Conservation (phyloP, 2,888 invertebrate genomes). For the Philereme transversata region DNA sequence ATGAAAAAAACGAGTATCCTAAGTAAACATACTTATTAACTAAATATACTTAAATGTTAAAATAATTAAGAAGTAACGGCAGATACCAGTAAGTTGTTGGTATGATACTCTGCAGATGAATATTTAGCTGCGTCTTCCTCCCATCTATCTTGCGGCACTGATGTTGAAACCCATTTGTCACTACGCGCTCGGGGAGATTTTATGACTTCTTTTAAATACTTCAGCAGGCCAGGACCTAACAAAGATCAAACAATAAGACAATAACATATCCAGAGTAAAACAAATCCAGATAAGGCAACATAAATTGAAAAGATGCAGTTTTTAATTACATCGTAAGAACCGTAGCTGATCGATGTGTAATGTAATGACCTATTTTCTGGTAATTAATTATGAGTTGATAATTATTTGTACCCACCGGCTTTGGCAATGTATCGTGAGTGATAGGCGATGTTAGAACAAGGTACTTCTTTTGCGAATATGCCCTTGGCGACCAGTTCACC, state of each 20-base stretch:
- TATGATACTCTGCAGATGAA: slow-evolving; percentile 92
- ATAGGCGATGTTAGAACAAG: slow-evolving; percentile 89
- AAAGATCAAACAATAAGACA: not conserved
- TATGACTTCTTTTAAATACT: slow-evolving; percentile 84
- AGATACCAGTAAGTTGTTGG: slow-evolving; percentile 87
- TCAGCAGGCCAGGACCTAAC: slow-evolving; percentile 77
- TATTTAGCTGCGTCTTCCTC: slow-evolving; percentile 58
- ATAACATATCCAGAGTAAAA: not conserved
- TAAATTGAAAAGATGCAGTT: too few relatives aligned
- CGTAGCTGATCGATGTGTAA: too few relatives aligned
- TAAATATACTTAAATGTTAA: not conserved
- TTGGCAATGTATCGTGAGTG: slow-evolving; percentile 90
- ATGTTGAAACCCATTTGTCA: slow-evolving; percentile 91
- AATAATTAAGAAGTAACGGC: slow-evolving; percentile 26
- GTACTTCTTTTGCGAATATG: slow-evolving; percentile 51
- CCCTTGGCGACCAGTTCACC: slow-evolving; percentile 53
- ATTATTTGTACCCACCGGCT: slow-evolving; percentile 61
- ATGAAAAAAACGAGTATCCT: too few relatives aligned
- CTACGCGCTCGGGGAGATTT: slow-evolving; percentile 85
- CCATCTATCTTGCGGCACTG: slow-evolving; percentile 88
- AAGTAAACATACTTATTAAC: too few relatives aligned
- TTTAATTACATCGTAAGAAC: too few relatives aligned
- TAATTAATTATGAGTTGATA: not conserved
- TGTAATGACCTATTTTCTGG: not conserved
- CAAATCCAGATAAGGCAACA: not conserved